Evolutionary conservation across 2,113 vertebrate genomes (phyloP).

Genomic region (Meles meles): DNA sequence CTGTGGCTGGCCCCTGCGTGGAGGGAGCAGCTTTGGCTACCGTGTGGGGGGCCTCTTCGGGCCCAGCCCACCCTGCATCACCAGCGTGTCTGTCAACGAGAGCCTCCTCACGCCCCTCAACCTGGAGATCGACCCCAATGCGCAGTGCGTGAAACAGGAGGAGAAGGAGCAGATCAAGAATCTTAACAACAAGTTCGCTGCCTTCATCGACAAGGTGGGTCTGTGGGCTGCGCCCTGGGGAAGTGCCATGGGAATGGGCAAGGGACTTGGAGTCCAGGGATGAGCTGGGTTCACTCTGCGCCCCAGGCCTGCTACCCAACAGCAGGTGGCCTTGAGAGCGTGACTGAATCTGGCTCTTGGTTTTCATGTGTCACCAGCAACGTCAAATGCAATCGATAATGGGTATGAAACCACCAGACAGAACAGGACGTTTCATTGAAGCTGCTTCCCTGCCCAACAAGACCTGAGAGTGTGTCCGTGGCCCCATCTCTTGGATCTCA

Average conservation of each 20-base stretch:
- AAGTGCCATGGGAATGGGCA: not conserved
- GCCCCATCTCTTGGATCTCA: not conserved
- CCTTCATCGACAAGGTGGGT: constrained; percentile 85
- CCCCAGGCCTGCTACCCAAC: no score
- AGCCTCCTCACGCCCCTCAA: constrained; percentile 48
- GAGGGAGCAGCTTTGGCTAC: constrained; percentile 34
- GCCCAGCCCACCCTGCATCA: constrained; percentile 3
- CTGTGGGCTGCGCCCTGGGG: not conserved
- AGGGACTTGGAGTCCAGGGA: not conserved
- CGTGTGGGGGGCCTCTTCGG: not conserved
- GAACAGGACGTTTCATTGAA: not conserved
- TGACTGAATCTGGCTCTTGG: not conserved
- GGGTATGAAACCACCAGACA: not conserved
- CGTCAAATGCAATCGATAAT: not conserved
- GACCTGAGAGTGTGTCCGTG: not conserved
- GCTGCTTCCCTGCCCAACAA: not conserved
- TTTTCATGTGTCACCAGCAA: not conserved
- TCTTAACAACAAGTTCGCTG: constrained; percentile 87
- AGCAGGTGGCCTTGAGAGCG: not conserved
- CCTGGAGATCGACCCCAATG: constrained; percentile 64
- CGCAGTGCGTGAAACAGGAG: constrained; percentile 72
- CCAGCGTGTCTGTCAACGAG: constrained; percentile 29
- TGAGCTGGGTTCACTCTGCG: not conserved
- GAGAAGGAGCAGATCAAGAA: constrained; percentile 88
- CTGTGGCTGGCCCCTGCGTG: not conserved